phyloP scores from a whole-genome alignment of 2,113 vertebrate species.

The Colistium nudipinnis region DNA sequence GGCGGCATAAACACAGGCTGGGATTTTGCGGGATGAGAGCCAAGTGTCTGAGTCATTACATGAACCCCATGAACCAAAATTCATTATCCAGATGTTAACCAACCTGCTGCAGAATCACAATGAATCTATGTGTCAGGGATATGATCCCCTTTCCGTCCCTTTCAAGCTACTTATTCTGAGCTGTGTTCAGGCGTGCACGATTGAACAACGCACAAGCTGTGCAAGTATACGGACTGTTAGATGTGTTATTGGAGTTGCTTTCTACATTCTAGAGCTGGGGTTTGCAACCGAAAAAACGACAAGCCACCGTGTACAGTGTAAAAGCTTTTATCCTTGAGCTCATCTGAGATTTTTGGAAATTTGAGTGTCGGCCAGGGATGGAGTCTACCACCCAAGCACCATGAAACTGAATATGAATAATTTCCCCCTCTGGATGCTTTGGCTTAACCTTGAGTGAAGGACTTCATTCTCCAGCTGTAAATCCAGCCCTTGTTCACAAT shows the following conservation, averaged over 20 bases:
- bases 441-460: not conserved
- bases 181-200: too few species aligned
- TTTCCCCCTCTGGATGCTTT: not conserved
- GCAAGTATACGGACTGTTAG: too few species aligned
- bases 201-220: too few species aligned
- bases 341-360: too few species aligned
- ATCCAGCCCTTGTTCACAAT: not conserved
- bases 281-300: too few species aligned
- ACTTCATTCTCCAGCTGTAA: not conserved
- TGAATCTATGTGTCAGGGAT: not conserved
- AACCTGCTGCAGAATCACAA: not conserved
- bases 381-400: not conserved
- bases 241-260: too few species aligned
- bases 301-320: too few species aligned
- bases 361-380: not conserved
- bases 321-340: too few species aligned
- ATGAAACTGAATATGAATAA: not conserved
- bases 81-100: constrained; percentile 50
- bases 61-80: constrained; percentile 34
- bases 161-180: too few species aligned
- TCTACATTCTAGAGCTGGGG: too few species aligned
- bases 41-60: constrained; percentile 26
- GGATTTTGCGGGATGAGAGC: constrained; percentile 1
- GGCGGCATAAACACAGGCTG: constrained; percentile 7
- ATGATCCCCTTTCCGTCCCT: not conserved